These are phyloP conservation scores for Quadroppia sp. DNA, from an alignment of 2,888 invertebrate genomes.

Conservation along the genomic window DNA sequence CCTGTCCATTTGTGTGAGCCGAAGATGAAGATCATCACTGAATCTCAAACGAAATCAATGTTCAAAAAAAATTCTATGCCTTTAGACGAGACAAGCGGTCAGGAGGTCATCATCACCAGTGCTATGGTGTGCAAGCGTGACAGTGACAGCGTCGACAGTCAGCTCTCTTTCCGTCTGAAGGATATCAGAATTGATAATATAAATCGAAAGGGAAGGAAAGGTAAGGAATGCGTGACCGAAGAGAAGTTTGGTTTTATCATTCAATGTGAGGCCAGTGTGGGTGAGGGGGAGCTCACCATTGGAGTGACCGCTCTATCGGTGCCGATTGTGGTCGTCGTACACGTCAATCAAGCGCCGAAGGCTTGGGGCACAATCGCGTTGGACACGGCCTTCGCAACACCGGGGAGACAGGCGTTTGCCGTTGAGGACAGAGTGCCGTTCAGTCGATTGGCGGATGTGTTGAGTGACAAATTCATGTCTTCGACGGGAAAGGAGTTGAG, in stretches of 20 bases:
- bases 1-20: constrained; percentile 93
- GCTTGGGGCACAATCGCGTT: constrained; percentile 98
- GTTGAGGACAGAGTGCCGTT: constrained; percentile 89
- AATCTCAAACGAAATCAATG: constrained; percentile 67
- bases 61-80: constrained; percentile 60
- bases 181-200: constrained; percentile 81
- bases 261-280: constrained; percentile 87
- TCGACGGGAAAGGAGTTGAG: constrained; percentile 81
- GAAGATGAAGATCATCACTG: constrained; percentile 64
- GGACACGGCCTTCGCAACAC: constrained; percentile 98
- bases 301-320: constrained; percentile 77
- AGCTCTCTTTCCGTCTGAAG: constrained; percentile 83
- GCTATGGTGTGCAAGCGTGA: constrained; percentile 98
- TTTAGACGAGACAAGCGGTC: constrained; percentile 64
- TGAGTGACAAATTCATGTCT: constrained; percentile 84
- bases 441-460: constrained; percentile 79
- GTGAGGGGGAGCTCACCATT: constrained; percentile 74
- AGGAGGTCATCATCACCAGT: constrained; percentile 87
- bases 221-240: constrained; percentile 95
- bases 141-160: constrained; percentile 77
- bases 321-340: constrained; percentile 97
- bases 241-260: constrained; percentile 92
- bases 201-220: constrained; percentile 92
- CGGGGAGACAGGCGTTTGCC: constrained; percentile 82
- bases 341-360: constrained; percentile 98